Evolutionary conservation across 2,797 vertebrate species (phyloP).

Genomic region (Furcifer pardalis): DNA sequence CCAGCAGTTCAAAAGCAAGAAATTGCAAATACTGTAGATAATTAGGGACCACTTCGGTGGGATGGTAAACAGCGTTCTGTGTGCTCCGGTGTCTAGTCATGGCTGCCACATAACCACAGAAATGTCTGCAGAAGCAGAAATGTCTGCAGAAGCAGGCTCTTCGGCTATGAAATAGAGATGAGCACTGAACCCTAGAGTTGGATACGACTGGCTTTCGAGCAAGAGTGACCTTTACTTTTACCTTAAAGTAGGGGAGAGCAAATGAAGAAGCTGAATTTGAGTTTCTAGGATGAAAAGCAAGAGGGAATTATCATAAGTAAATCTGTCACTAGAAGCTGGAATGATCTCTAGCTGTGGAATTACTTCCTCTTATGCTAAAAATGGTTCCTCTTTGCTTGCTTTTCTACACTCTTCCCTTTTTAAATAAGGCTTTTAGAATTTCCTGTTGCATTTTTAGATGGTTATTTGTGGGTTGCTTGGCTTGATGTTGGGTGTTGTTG

Average conservation of each 20-base stretch:
- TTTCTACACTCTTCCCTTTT: background rate
- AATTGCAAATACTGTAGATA: too few relatives aligned
- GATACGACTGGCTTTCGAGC: too few relatives aligned
- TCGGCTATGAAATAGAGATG: too few relatives aligned
- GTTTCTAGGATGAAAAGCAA: background rate
- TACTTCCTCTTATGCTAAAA: background rate
- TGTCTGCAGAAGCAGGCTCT: too few relatives aligned
- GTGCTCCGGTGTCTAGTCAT: too few relatives aligned
- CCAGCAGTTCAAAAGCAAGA: too few relatives aligned
- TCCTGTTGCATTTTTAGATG: background rate
- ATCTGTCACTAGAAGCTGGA: background rate
- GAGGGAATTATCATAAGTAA: background rate
- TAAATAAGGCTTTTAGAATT: background rate
- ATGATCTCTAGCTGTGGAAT: background rate
- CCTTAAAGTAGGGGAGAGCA: background rate
- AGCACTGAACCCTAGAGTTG: too few relatives aligned
- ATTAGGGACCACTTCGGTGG: too few relatives aligned
- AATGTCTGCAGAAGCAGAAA: too few relatives aligned
- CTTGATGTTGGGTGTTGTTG: background rate
- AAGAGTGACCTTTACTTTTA: too few relatives aligned
- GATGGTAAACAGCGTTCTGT: too few relatives aligned
- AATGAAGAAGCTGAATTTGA: background rate
- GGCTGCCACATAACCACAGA: too few relatives aligned
- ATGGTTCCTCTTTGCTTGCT: background rate
- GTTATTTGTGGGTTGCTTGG: background rate